Evolutionary conservation across 2,797 vertebrate genomes (phyloP).

Genomic region (Epinephelus malabaricus): DNA sequence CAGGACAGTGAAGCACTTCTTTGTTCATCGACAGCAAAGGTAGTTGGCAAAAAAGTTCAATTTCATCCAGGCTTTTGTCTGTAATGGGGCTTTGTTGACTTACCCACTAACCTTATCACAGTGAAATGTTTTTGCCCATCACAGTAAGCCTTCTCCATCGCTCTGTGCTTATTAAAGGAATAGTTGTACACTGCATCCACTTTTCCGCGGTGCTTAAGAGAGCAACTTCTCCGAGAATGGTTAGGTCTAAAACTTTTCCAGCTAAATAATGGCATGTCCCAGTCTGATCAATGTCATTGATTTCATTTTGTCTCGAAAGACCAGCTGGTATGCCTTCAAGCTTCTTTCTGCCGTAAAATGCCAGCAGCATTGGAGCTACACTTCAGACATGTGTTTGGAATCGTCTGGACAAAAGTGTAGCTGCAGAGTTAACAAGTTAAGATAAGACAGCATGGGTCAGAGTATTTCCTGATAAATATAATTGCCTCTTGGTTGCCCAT

Average conservation of each 20-base stretch:
- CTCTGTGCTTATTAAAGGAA: slow-evolving; percentile 8
- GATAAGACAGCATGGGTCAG: neutral
- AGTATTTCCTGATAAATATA: slow-evolving; percentile 1
- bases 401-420: neutral
- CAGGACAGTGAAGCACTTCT: neutral
- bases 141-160: neutral
- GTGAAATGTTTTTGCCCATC: neutral
- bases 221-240: neutral
- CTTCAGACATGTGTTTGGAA: slow-evolving; percentile 1
- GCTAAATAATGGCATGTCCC: slow-evolving; percentile 16
- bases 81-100: slow-evolving; percentile 12
- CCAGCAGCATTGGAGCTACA: neutral
- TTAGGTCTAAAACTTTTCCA: slow-evolving; percentile 18
- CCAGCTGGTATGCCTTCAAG: slow-evolving; percentile 5
- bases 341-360: slow-evolving; percentile 6
- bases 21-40: slow-evolving; percentile 14
- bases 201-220: slow-evolving; percentile 5
- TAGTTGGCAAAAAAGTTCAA: neutral
- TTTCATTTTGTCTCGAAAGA: slow-evolving; percentile 21
- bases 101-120: slow-evolving; percentile 11
- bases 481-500: neutral
- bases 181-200: neutral
- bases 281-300: slow-evolving; percentile 41
- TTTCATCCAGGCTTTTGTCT: slow-evolving; percentile 25
- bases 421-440: neutral